Evolutionary conservation across 2,113 vertebrate genomes (phyloP), one percentile per base, ranked within the genome.

Genomic region (Polypterus senegalus): DNA sequence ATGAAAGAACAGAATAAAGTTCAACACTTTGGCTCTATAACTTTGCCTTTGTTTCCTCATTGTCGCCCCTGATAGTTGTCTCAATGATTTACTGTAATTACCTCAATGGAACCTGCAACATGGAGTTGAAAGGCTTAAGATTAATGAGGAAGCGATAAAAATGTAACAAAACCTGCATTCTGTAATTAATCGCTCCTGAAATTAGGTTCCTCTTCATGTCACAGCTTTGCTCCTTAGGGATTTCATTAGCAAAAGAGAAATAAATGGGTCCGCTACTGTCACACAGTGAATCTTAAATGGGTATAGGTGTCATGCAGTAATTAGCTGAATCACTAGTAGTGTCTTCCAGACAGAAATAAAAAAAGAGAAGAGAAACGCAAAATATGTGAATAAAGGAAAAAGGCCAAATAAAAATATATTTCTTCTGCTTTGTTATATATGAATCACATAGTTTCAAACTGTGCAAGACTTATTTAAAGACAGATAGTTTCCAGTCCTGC

Each of bases 41-140:
- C 47, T 70, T 77, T 61, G 59, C 54, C 61, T 69, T 56, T 58
- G 60, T 67, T 10, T 49, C 48, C 48, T 49, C 45, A 7, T 6
- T 43, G 44, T 58, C 52, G 49, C 48, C 49, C 54, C 55, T 67
- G 52, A 64, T 27, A 69, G 71, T 76, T 63, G 61, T 77, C 74
- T 70, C 66, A 53, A 68, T 79, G 80, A 81, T 84, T 84, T 80
- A 83, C 68, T 76, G 67, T 77, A 77, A 83, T 80, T 79, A 80
- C 70, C 58, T 68, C 71, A 47, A 67, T 69, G 59, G 68, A 72
- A 65, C 66, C 67, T 55, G 72, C 69, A 54, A 67, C 61, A 55
- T 52, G 52, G 69, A 74, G 72, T 67, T 69, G 68, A 74, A 67
- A 73, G 69, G 72, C 74, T 57, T 49, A 67, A 76, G 75, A 82